Evolutionary conservation across 2,113 vertebrate species (phyloP).

Genomic region (Tychaedon coryphoeus): DNA sequence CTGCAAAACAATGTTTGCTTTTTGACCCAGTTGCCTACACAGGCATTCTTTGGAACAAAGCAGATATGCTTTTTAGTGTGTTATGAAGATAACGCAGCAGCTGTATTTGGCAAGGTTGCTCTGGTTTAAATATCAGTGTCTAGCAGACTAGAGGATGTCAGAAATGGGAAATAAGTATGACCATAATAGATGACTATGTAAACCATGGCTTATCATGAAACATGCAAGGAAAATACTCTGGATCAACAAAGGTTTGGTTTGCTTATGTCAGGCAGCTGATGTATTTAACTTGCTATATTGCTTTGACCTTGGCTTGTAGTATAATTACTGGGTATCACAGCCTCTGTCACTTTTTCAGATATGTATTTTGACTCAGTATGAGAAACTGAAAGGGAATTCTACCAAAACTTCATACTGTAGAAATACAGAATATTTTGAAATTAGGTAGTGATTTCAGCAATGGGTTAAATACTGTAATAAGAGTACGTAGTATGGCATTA

Average conservation of each 20-base stretch:
- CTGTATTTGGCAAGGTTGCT: slow-evolving; percentile 20
- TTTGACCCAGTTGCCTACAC: not conserved
- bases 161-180: slow-evolving; percentile 4
- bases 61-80: not conserved
- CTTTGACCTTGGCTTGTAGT: not conserved
- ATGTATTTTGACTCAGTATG: not conserved
- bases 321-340: not conserved
- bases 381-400: not conserved
- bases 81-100: slow-evolving; percentile 12
- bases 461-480: not conserved
- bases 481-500: not conserved
- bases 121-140: slow-evolving; percentile 19
- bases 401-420: not conserved
- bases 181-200: not conserved
- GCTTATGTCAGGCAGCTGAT: not conserved
- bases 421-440: not conserved
- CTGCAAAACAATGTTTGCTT: not conserved
- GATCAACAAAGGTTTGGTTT: slow-evolving; percentile 12
- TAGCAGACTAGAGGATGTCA: slow-evolving; percentile 5
- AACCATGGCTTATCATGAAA: slow-evolving; percentile 18
- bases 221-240: not conserved
- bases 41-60: not conserved
- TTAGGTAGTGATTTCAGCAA: not conserved
- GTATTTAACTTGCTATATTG: not conserved
- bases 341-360: not conserved